phyloP scores from a whole-genome alignment of 2,113 vertebrate species.

The Toxotes chatareus region DNA sequence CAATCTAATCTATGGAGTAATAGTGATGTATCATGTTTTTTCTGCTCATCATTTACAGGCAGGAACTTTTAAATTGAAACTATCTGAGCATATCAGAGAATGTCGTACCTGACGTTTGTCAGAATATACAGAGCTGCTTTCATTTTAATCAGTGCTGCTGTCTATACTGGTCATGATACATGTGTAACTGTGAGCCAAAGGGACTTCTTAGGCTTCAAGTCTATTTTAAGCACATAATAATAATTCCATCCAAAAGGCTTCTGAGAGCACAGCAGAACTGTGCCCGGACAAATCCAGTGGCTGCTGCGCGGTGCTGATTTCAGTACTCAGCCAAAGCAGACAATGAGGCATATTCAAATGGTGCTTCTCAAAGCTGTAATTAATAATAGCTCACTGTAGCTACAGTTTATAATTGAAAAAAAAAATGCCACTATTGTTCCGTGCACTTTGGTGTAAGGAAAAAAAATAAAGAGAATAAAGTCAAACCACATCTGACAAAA shows the following conservation, averaged over 20 bases:
- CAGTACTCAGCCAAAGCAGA: background rate
- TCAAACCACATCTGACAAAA: conserved; percentile 29
- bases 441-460: background rate
- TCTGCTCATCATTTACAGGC: too few species aligned
- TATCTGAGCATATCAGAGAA: too few species aligned
- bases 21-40: too few species aligned
- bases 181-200: background rate
- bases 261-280: background rate
- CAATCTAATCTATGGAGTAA: too few species aligned
- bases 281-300: background rate
- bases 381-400: background rate
- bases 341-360: background rate
- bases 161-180: too few species aligned
- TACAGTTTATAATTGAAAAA: background rate
- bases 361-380: background rate
- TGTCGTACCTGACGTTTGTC: background rate
- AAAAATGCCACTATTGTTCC: background rate
- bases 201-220: background rate
- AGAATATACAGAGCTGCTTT: background rate
- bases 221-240: background rate
- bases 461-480: conserved; percentile 16
- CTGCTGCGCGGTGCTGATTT: background rate
- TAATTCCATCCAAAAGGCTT: background rate
- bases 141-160: background rate
- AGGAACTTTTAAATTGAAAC: too few species aligned